phyloP scores from a whole-genome alignment of 2,113 vertebrate species.

The Sphyrna mokarran region DNA sequence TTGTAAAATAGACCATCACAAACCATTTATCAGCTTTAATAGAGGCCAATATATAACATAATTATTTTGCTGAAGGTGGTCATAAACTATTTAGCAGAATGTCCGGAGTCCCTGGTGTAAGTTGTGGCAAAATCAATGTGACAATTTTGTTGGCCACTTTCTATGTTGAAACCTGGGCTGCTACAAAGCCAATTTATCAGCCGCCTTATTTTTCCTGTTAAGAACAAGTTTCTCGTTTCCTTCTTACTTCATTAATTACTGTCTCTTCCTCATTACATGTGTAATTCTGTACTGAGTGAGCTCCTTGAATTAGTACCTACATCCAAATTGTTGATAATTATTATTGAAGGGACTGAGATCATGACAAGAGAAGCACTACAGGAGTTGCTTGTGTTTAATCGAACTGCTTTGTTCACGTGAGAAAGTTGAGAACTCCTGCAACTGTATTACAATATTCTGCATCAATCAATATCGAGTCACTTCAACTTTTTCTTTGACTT shows the following conservation, averaged over 20 bases:
- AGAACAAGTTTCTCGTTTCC: neutral
- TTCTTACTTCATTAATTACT: neutral
- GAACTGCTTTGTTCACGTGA: neutral
- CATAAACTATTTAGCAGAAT: constrained; percentile 12
- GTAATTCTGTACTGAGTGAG: neutral
- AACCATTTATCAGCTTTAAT: constrained; percentile 18
- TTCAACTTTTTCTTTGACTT: neutral
- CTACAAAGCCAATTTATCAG: neutral
- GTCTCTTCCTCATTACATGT: constrained; percentile 3
- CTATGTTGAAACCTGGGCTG: neutral
- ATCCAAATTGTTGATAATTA: constrained; percentile 1
- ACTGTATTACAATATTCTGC: neutral
- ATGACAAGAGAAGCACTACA: neutral
- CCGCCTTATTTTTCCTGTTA: constrained; percentile 24
- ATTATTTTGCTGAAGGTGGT: constrained; percentile 20
- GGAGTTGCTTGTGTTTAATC: neutral
- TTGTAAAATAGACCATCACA: constrained; percentile 18
- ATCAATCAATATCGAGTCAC: neutral
- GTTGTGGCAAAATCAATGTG: neutral
- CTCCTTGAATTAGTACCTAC: neutral
- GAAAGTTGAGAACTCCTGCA: neutral
- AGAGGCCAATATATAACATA: neutral
- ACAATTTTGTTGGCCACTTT: neutral
- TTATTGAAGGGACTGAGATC: neutral
- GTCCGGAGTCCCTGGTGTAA: neutral